Conservation (phyloP, 2,797 vertebrate species). For the Muraenolepis orangiensis region DNA sequence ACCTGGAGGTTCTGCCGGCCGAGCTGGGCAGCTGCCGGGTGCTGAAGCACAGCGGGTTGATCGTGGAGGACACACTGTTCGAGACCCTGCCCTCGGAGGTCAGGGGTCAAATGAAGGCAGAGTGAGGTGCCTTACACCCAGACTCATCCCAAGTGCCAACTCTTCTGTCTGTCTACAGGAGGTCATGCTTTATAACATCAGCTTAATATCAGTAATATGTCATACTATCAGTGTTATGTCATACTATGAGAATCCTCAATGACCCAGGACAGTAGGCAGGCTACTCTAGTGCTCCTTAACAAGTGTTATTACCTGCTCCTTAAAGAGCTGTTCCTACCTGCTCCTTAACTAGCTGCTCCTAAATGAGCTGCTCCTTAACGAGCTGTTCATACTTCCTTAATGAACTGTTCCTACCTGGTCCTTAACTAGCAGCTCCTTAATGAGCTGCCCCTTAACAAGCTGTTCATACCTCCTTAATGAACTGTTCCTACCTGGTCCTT, state of each 20-base stretch:
- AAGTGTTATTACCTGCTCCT: no score
- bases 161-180: conserved; percentile 48
- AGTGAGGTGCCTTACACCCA: conserved; percentile 76
- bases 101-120: conserved; percentile 93
- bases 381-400: no score
- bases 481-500: no score
- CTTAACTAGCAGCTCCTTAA: no score
- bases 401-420: no score
- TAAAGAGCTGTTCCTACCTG: no score
- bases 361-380: no score
- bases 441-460: no score
- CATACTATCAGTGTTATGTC: background rate
- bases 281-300: no score
- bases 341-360: no score
- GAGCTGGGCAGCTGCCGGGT: conserved; percentile 88
- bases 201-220: background rate
- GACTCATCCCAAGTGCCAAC: conserved; percentile 77
- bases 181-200: conserved; percentile 39
- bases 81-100: conserved; percentile 94
- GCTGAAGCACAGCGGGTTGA: conserved; percentile 85
- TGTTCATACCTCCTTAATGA: no score
- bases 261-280: background rate
- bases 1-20: conserved; percentile 89
- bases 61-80: conserved; percentile 91
- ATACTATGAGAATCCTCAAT: background rate